Conservation (phyloP, 2,113 vertebrate species). For the Azemiops feae region DNA sequence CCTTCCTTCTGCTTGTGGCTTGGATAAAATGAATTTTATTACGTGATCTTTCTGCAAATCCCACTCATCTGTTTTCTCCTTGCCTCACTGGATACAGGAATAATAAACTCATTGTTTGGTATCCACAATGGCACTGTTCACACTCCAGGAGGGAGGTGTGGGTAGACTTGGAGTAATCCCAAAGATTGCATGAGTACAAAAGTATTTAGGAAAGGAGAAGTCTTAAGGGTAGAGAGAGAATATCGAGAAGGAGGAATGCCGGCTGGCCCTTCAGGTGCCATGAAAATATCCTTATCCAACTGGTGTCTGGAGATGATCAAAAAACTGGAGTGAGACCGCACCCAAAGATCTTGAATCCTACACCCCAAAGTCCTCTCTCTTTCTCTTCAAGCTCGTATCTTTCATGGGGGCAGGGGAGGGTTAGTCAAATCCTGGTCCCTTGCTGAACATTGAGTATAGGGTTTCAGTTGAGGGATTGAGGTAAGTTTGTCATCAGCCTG, state of each 20-base stretch:
- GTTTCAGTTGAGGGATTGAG: not conserved
- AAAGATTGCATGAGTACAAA: not conserved
- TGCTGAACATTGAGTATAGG: not conserved
- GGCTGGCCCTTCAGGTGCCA: not conserved
- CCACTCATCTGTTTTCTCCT: not conserved
- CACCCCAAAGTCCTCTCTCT: not conserved
- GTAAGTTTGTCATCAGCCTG: not conserved
- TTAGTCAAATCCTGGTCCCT: not conserved
- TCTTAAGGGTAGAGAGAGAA: not conserved
- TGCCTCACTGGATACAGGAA: not conserved
- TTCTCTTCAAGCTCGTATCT: not conserved
- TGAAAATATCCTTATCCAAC: not conserved
- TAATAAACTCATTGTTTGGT: not conserved
- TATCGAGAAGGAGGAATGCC: not conserved
- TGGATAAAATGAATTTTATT: not conserved
- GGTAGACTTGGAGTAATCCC: not conserved
- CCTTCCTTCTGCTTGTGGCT: not conserved
- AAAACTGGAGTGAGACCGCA: not conserved
- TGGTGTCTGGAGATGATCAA: not conserved
- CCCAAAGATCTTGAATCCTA: too few species aligned
- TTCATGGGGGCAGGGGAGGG: not conserved
- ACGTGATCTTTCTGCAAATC: not conserved
- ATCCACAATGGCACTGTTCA: not conserved
- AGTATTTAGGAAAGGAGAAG: not conserved
- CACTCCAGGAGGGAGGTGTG: not conserved